A percentile compares a stretch with the other conserved stretches of the same genome.
Evolutionary conservation across 1,140 invertebrate species (phyloP).

Genomic region (Brachionus koreanus): DNA sequence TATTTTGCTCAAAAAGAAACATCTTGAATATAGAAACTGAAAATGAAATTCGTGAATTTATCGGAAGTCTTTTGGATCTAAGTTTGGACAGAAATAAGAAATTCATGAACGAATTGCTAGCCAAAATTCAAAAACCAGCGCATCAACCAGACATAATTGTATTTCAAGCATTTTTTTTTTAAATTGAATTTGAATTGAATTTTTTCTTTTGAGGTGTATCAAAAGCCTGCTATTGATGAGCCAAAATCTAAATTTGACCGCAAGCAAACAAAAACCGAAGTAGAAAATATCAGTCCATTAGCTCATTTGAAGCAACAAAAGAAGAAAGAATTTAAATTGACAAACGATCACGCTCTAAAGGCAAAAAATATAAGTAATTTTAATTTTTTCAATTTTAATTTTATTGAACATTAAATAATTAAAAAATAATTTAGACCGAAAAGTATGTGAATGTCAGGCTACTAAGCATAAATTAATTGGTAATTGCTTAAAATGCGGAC

Average conservation of each 20-base stretch:
- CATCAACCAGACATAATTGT: background rate
- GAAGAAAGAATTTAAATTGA: constrained; percentile 9
- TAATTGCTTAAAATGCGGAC: constrained; percentile 88
- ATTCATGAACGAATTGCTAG: background rate
- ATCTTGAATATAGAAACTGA: constrained; percentile 41
- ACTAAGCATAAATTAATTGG: constrained; percentile 81
- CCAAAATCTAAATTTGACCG: constrained; percentile 23
- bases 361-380: constrained; percentile 4
- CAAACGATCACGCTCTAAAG: background rate
- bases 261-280: background rate
- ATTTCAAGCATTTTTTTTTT: background rate
- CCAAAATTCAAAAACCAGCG: constrained; percentile 14
- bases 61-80: constrained; percentile 30
- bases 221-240: background rate
- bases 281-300: background rate
- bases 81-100: background rate
- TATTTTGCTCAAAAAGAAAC: background rate
- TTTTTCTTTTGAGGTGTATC: background rate
- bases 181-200: background rate
- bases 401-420: background rate
- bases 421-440: constrained; percentile 56
- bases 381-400: background rate
- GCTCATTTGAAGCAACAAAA: background rate
- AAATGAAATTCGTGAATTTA: constrained; percentile 23
- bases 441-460: constrained; percentile 85